phyloP scores from a whole-genome alignment of 2,113 vertebrate genomes.

The Anarhynchus alexandrinus region DNA sequence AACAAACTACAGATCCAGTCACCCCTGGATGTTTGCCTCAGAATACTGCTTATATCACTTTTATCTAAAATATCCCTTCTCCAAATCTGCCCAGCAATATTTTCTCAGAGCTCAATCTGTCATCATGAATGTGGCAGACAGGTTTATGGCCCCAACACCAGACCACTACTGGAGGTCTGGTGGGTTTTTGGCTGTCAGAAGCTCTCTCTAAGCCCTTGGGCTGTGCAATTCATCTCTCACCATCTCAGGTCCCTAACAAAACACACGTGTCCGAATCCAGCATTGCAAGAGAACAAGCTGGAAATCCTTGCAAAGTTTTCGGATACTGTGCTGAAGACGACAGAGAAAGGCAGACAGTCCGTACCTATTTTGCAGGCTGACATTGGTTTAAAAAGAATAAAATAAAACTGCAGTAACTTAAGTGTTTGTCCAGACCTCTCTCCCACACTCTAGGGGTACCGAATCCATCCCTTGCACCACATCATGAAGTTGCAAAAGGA shows the following conservation, averaged over 20 bases:
- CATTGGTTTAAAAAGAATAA: neutral
- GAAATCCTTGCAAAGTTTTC: neutral
- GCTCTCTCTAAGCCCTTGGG: neutral
- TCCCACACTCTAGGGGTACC: neutral
- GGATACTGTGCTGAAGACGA: neutral
- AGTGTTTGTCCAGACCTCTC: neutral
- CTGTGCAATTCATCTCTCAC: neutral
- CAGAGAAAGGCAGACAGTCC: neutral
- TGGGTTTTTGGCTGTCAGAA: neutral
- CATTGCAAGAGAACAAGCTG: neutral
- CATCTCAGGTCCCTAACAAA: neutral
- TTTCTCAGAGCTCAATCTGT: neutral
- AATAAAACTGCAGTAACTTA: neutral
- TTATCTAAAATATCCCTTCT: neutral
- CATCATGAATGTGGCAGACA: neutral
- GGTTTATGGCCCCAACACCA: neutral
- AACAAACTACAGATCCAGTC: neutral
- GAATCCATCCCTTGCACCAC: neutral
- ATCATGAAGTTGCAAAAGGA: neutral
- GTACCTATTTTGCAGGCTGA: neutral
- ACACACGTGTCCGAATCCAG: rapidly evolving
- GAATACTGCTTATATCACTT: neutral
- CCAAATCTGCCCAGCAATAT: neutral
- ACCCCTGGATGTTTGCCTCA: neutral
- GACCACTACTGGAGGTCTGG: rapidly evolving